These are phyloP conservation scores for Aporophyla lueneburgensis DNA, from an alignment of 2,888 invertebrate genomes.

Conservation along the genomic window DNA sequence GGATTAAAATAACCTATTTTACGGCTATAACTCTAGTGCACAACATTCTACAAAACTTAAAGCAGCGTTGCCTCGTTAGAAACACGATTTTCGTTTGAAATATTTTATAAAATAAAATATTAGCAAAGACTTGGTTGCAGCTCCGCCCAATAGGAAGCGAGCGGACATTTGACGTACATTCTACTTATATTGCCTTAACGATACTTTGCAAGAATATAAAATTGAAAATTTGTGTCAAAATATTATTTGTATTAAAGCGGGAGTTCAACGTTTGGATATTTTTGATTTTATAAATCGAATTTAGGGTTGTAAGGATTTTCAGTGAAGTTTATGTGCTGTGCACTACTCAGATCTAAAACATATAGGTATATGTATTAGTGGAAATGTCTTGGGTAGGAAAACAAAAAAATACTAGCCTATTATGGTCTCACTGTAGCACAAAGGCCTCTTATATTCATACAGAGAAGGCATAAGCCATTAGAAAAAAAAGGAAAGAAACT, in stretches of 20 bases:
- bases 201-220: slow-evolving; percentile 68
- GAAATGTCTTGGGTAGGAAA: too few relatives aligned
- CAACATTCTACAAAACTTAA: slow-evolving; percentile 11
- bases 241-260: slow-evolving; percentile 38
- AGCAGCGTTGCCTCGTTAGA: slow-evolving; percentile 40
- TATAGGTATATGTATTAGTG: too few relatives aligned
- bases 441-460: background rate
- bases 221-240: slow-evolving; percentile 67
- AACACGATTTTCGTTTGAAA: slow-evolving; percentile 66
- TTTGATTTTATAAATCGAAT: background rate
- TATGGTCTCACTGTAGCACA: background rate
- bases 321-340: too few relatives aligned
- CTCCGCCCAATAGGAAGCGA: slow-evolving; percentile 64
- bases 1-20: background rate
- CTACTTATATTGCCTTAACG: slow-evolving; percentile 67
- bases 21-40: background rate
- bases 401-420: background rate
- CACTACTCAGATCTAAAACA: background rate
- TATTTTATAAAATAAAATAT: slow-evolving; percentile 72
- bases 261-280: slow-evolving; percentile 20
- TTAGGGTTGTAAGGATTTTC: background rate
- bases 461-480: background rate
- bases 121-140: slow-evolving; percentile 57
- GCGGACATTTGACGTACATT: slow-evolving; percentile 73
- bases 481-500: background rate